A percentile compares a stretch with the other conserved stretches of the same genome.
Evolutionary conservation across 2,797 vertebrate genomes (phyloP).

Genomic region (Eidolon dupreanum): DNA sequence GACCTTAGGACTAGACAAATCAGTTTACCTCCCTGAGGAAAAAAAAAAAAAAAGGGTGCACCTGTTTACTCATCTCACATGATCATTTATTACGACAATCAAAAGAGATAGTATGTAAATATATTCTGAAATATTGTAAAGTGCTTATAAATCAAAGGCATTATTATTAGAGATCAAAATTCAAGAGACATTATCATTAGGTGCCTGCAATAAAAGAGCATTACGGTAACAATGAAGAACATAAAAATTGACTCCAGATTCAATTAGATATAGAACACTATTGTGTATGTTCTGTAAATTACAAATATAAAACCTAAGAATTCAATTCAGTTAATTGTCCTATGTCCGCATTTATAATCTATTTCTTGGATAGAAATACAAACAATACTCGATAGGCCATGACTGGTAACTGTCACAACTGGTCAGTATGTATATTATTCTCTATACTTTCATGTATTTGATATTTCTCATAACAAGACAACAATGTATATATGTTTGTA

Average conservation of each 20-base stretch:
- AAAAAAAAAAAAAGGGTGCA: not conserved
- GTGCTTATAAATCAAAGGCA: constrained; percentile 32
- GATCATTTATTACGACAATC: constrained; percentile 5
- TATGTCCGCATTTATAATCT: constrained; percentile 20
- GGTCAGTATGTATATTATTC: not conserved
- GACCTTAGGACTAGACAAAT: constrained; percentile 26
- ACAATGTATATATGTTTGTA: not conserved
- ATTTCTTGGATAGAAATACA: not conserved
- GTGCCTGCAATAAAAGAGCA: not conserved
- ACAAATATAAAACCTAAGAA: not conserved
- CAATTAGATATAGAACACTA: not conserved
- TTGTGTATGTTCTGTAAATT: not conserved
- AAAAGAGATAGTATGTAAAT: not conserved
- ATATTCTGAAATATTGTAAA: not conserved
- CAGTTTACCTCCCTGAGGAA: not conserved
- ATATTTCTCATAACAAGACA: not conserved
- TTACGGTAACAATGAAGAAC: not conserved
- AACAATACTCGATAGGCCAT: not conserved
- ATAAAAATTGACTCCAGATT: constrained; percentile 26
- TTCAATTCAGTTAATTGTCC: not conserved
- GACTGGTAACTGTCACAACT: constrained; percentile 34
- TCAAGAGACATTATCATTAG: not conserved
- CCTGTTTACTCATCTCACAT: not conserved
- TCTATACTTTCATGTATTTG: not conserved
- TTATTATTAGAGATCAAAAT: constrained; percentile 27